Percentiles rank a stretch among this genome's conserved stretches.
phyloP scores from a whole-genome alignment of 1,140 invertebrate species.

The Orchesella cincta region DNA sequence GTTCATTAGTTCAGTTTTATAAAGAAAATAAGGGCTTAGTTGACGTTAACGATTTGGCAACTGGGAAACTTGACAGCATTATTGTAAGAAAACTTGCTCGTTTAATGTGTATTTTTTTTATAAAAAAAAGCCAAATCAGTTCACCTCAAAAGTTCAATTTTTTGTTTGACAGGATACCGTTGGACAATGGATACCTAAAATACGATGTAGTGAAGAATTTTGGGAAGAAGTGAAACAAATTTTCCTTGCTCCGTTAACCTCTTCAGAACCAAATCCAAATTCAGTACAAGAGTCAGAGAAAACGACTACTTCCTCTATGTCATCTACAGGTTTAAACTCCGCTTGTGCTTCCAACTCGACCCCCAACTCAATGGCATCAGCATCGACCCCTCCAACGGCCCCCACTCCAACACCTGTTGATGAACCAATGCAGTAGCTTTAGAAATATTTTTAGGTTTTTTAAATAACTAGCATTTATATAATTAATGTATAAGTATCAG shows the following conservation, averaged over 20 bases:
- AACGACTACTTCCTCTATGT: slow-evolving; percentile 22
- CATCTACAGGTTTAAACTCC: slow-evolving; percentile 17
- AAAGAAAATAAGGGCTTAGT: slow-evolving; percentile 44
- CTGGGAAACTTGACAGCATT: slow-evolving; percentile 41
- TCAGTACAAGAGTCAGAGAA: slow-evolving; percentile 25
- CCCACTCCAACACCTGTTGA: slow-evolving; percentile 23
- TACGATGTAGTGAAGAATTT: slow-evolving; percentile 42
- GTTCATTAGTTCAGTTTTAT: slow-evolving; percentile 45
- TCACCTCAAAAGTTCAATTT: background rate
- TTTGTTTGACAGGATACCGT: slow-evolving; percentile 37
- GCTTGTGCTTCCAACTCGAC: slow-evolving; percentile 24
- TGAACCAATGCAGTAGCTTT: slow-evolving; percentile 29
- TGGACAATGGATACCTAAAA: slow-evolving; percentile 39
- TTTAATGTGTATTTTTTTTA: background rate
- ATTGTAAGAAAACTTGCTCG: background rate
- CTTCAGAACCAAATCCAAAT: slow-evolving; percentile 21
- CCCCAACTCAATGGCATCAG: slow-evolving; percentile 24
- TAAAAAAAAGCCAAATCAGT: background rate
- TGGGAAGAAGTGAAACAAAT: slow-evolving; percentile 44
- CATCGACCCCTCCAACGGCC: slow-evolving; percentile 18
- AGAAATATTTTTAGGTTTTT: background rate
- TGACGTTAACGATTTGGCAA: slow-evolving; percentile 45
- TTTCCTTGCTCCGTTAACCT: slow-evolving; percentile 12
- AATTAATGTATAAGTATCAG: background rate
- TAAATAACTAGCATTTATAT: slow-evolving; percentile 20